A percentile compares a stretch with the other conserved stretches of the same genome.
These are phyloP conservation scores for Drosophila atripex DNA, from an alignment of 2,888 invertebrate genomes.

Conservation along the genomic window DNA sequence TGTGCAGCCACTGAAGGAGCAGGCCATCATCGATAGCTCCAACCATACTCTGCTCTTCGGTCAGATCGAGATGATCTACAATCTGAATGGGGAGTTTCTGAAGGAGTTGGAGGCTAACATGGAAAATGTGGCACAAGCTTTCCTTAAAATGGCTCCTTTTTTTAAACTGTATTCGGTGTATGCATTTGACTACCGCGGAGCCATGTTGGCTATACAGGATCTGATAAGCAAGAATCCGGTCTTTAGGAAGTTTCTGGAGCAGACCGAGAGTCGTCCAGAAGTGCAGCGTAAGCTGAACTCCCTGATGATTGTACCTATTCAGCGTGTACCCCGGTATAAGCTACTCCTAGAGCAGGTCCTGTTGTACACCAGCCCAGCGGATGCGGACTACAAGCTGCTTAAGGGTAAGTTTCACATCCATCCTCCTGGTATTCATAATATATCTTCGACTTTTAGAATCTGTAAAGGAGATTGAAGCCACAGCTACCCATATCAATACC, in stretches of 20 bases:
- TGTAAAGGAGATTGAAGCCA: conserved; percentile 87
- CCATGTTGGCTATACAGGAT: conserved; percentile 86
- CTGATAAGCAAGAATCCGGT: conserved; percentile 85
- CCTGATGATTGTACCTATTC: conserved; percentile 90
- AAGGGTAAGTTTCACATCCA: conserved; percentile 83
- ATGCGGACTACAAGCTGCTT: conserved; percentile 85
- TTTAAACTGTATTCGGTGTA: conserved; percentile 91
- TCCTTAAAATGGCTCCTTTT: conserved; percentile 89
- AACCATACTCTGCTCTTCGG: conserved; percentile 86
- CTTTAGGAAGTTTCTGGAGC: conserved; percentile 86
- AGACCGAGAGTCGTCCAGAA: conserved; percentile 89
- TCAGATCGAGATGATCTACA: conserved; percentile 87
- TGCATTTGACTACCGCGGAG: conserved; percentile 89
- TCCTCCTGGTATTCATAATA: not conserved
- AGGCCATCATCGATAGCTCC: conserved; percentile 84
- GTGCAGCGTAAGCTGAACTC: conserved; percentile 89
- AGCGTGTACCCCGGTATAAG: conserved; percentile 91
- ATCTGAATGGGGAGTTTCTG: conserved; percentile 87
- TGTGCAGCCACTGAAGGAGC: conserved; percentile 86
- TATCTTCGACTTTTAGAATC: conserved; percentile 85
- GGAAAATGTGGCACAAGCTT: conserved; percentile 87
- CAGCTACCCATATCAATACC: conserved; percentile 89
- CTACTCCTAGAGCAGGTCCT: conserved; percentile 89
- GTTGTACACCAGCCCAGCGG: conserved; percentile 85
- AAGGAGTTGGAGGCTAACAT: conserved; percentile 85